Conservation (phyloP, 2,888 invertebrate genomes). For the Leptothorax acervorum region DNA sequence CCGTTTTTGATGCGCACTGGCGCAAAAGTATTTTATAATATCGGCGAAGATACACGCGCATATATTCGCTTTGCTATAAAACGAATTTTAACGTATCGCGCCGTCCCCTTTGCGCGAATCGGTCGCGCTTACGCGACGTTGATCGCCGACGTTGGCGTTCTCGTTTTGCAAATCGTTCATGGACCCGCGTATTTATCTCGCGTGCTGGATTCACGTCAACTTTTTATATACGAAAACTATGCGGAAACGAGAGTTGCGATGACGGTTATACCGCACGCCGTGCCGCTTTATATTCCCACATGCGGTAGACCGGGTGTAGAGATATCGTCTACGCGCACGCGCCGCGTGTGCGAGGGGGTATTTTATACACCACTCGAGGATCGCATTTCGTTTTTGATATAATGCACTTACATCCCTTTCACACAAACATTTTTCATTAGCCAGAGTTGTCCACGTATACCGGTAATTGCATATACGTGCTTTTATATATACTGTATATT, state of each 20-base stretch:
- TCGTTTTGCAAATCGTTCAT: conserved; percentile 16
- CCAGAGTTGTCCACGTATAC: neutral
- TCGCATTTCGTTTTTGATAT: neutral
- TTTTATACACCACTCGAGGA: conserved; percentile 5
- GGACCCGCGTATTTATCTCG: conserved; percentile 23
- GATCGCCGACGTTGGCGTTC: conserved; percentile 14
- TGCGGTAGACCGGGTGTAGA: neutral
- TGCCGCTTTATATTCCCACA: conserved; percentile 10
- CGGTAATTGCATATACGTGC: neutral
- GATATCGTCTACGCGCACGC: neutral
- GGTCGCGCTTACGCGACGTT: conserved; percentile 1
- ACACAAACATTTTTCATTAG: conserved; percentile 32
- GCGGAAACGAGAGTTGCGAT: conserved; percentile 39
- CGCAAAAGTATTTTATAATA: conserved; percentile 50
- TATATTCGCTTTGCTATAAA: conserved; percentile 5
- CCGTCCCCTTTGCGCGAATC: conserved; percentile 17
- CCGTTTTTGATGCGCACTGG: conserved; percentile 46
- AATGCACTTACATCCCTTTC: conserved; percentile 18
- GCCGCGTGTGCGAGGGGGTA: neutral
- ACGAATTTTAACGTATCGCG: conserved; percentile 30
- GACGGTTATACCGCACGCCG: conserved; percentile 6
- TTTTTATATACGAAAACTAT: conserved; percentile 17
- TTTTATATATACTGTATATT: neutral
- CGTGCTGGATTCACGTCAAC: conserved; percentile 18
- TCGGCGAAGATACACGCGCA: conserved; percentile 19